These are phyloP conservation scores for Pseudococcus viburni DNA, from an alignment of 2,888 invertebrate species.

Conservation along the genomic window DNA sequence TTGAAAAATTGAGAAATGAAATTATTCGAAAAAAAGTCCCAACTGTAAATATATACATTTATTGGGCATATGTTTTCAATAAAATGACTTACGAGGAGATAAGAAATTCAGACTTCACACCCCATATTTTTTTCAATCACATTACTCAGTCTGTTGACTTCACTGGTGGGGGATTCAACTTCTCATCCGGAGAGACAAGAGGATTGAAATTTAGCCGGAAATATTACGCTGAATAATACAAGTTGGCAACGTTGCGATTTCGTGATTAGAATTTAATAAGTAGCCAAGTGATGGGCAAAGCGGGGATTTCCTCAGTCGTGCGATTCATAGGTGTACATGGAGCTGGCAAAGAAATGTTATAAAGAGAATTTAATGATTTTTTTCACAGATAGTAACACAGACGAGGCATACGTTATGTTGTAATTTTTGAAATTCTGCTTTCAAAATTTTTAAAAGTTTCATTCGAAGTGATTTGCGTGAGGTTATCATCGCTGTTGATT, in stretches of 20 bases:
- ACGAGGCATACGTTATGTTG: no score
- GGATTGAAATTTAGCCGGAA: conserved; percentile 9
- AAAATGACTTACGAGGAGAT: not conserved
- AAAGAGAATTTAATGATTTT: not conserved
- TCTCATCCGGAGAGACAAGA: not conserved
- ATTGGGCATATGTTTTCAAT: no score
- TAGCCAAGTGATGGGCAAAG: not conserved
- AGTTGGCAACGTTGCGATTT: conserved; percentile 27
- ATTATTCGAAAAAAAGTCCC: no score
- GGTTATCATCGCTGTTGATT: no score
- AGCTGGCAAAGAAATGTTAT: not conserved
- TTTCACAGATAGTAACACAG: no score
- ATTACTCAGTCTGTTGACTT: not conserved
- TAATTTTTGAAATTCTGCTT: no score
- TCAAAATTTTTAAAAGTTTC: no score
- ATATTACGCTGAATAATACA: not conserved
- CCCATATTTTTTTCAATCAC: not conserved
- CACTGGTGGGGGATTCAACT: not conserved
- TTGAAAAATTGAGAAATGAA: no score
- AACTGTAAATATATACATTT: no score
- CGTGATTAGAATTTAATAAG: conserved; percentile 35
- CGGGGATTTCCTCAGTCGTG: not conserved
- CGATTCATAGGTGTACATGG: not conserved
- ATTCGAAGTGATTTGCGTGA: no score
- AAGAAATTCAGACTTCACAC: not conserved